Evolutionary conservation across 2,888 invertebrate species (phyloP).

Genomic region (Monochamus alternatus): DNA sequence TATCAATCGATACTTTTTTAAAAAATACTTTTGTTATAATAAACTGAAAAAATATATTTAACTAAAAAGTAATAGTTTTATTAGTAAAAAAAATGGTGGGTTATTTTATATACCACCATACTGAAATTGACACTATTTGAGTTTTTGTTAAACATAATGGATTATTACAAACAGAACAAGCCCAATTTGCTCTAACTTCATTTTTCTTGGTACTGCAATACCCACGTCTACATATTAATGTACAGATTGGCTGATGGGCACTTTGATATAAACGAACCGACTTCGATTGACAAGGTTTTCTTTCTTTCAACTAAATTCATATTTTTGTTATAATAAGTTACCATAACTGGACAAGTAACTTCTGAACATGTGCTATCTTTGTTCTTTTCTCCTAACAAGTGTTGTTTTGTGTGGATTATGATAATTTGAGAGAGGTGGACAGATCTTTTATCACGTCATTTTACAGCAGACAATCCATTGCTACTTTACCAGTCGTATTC

Average conservation of each 20-base stretch:
- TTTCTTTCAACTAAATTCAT: background rate
- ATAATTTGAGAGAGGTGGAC: too few relatives aligned
- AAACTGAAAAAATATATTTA: background rate
- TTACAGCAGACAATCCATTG: too few relatives aligned
- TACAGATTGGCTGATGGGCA: background rate
- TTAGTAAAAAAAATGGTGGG: background rate
- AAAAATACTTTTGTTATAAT: too few relatives aligned
- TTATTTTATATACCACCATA: background rate
- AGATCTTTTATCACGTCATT: too few relatives aligned
- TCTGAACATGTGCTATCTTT: too few relatives aligned
- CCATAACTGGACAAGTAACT: too few relatives aligned
- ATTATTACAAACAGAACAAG: background rate
- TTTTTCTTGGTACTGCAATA: background rate
- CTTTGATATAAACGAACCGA: background rate
- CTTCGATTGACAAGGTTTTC: background rate
- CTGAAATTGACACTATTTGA: conserved; percentile 2
- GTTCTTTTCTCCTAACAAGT: too few relatives aligned
- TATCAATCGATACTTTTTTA: too few relatives aligned
- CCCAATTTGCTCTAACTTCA: background rate
- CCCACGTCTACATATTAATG: background rate
- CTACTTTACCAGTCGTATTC: too few relatives aligned
- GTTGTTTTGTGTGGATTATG: too few relatives aligned
- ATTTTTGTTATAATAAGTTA: too few relatives aligned
- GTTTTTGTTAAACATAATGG: background rate
- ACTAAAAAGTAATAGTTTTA: conserved; percentile 1